Evolutionary conservation across 35 echinoderm and acorn worm genomes (phyloP), one percentile per base, ranked within the genome.

Genomic region (Nesometra sesokonis): DNA sequence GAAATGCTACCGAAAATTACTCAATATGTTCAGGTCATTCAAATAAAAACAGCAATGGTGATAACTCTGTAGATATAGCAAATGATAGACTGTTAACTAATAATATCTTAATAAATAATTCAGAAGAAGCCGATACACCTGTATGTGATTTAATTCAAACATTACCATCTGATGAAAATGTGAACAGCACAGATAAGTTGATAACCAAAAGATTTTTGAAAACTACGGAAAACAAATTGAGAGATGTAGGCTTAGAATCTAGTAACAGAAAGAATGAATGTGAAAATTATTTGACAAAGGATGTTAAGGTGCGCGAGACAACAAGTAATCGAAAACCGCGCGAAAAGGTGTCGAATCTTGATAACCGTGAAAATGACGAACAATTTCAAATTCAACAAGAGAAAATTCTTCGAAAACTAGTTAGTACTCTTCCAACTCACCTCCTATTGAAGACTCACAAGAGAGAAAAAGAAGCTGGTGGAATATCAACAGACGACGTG

Each of bases 381-480:
- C 7, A 67, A 19, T 27, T 19, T 67, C 9, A 67, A 19, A 67
- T 67, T 67, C 52, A 67, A 0, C 19, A 86, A 37, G 84, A 84
- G 13, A 80, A 87, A 13, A 46, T 93, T 32, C 82, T 93, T 33
- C 88, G 88, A 19, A 34, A 52, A 76, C 43, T 93, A 13, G 85
- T 89, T 0, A 35, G 88, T 36, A 93, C 87, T 31, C 52, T 93
- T n/a, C 92, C 92, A 3, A 90, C 88, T 32, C 84, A 90, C 31
- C 21, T 93, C 21, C 47, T 93, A 23, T 2, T 93, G 30, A 93
- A 93, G 57, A 87, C 92, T 57, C 34, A 78, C 11, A 46, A 87
- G 32, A 34, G 92, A 79, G 88, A 93, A 80, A 82, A 35, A 9
- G 87, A 93, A 67, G 88, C 88, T 11, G 85, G 92, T 34, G 84